These are phyloP conservation scores for Parambassis ranga DNA, from an alignment of 2,797 vertebrate species.

Conservation along the genomic window DNA sequence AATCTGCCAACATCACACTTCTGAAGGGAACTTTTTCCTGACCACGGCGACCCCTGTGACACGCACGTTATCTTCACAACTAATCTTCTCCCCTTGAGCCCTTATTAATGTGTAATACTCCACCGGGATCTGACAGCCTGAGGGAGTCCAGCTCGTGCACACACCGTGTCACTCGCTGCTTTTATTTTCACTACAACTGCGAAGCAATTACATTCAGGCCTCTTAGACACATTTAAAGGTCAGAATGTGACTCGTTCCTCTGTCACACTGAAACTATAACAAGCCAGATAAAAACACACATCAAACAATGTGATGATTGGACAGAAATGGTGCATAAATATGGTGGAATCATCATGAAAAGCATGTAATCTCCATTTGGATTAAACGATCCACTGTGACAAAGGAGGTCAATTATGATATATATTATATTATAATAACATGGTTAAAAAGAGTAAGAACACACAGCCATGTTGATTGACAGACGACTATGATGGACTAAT, in stretches of 20 bases:
- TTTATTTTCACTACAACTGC: background rate
- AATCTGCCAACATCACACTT: conserved; percentile 11
- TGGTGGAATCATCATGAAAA: conserved; percentile 5
- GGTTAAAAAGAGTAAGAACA: too few species aligned
- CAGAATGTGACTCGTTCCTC: too few species aligned
- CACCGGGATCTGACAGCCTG: background rate
- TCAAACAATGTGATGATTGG: conserved; percentile 1
- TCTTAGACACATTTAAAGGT: too few species aligned
- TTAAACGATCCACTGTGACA: background rate
- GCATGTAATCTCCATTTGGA: background rate
- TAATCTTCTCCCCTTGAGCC: background rate
- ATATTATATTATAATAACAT: too few species aligned
- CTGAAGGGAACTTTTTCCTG: background rate
- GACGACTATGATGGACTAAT: too few species aligned
- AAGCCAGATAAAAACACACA: background rate
- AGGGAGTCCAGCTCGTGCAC: fast-evolving
- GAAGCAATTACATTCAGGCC: conserved; percentile 9
- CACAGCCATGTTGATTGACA: too few species aligned
- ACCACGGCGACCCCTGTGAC: background rate
- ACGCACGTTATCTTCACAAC: background rate
- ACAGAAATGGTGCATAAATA: conserved; percentile 8
- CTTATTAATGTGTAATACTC: background rate
- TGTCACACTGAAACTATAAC: too few species aligned
- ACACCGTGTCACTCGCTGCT: background rate
- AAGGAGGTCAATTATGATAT: too few species aligned